Conservation (phyloP, 2,113 vertebrate genomes). For the Macquaria australasica region DNA sequence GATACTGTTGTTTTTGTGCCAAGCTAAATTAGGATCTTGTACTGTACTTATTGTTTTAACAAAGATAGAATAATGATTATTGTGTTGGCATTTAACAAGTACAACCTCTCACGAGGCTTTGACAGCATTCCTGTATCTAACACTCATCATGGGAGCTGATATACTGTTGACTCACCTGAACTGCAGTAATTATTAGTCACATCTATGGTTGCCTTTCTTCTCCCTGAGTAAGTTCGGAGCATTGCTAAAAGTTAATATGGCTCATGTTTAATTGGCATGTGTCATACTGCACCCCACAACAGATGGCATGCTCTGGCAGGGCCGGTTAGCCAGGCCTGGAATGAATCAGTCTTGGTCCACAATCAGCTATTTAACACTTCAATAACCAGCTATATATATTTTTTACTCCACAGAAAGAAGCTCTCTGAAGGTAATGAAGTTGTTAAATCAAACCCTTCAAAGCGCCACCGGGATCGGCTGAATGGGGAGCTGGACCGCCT, state of each 20-base stretch:
- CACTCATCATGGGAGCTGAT: neutral
- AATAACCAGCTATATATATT: neutral
- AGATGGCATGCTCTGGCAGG: constrained; percentile 2
- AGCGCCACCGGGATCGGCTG: constrained; percentile 86
- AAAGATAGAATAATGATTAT: neutral
- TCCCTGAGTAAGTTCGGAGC: neutral
- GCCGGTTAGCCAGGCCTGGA: constrained; percentile 9
- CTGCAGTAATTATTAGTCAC: constrained; percentile 19
- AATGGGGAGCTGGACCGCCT: constrained; percentile 87
- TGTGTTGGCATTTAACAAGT: neutral
- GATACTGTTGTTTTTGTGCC: neutral
- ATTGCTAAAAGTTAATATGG: neutral
- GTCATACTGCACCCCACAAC: neutral
- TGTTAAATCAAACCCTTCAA: constrained; percentile 87
- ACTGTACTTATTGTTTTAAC: neutral
- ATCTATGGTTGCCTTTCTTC: neutral
- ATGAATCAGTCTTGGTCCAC: constrained; percentile 2
- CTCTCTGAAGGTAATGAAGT: constrained; percentile 41
- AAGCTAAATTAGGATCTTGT: neutral
- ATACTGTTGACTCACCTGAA: constrained; percentile 33
- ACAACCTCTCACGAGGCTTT: too few species aligned
- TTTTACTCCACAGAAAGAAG: constrained; percentile 70
- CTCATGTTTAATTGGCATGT: constrained; percentile 32
- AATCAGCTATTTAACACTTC: neutral
- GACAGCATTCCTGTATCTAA: neutral